A percentile compares a stretch with the other conserved stretches of the same genome.
These are phyloP conservation scores for Periparus ater DNA, from an alignment of 2,797 vertebrate genomes.

Conservation along the genomic window DNA sequence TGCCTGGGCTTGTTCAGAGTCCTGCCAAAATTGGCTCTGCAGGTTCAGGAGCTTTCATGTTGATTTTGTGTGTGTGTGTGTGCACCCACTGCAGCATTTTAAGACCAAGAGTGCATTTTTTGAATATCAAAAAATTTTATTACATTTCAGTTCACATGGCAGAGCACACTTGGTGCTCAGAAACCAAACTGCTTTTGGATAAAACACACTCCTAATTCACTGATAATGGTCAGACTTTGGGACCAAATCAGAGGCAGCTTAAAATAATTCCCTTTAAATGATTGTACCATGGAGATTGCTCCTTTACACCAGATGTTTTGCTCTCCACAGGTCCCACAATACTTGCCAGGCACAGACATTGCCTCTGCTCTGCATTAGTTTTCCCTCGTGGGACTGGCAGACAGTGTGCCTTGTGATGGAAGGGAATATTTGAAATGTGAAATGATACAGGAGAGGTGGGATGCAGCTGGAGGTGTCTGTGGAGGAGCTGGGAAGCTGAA, in stretches of 20 bases:
- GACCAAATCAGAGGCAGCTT: background rate
- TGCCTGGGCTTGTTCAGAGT: background rate
- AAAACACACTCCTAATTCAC: background rate
- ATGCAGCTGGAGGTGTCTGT: background rate
- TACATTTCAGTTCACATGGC: background rate
- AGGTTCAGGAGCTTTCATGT: background rate
- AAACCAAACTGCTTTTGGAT: background rate
- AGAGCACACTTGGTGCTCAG: background rate
- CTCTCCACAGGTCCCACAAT: background rate
- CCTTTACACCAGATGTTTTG: background rate
- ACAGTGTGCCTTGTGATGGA: background rate
- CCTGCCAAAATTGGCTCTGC: background rate
- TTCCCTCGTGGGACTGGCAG: background rate
- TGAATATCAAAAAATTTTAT: background rate
- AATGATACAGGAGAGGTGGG: background rate
- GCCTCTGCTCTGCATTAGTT: background rate
- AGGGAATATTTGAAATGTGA: background rate
- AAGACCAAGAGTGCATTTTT: background rate
- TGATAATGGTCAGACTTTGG: background rate
- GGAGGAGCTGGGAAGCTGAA: background rate
- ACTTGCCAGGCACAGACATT: background rate
- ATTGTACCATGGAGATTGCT: no score
- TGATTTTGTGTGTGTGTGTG: background rate
- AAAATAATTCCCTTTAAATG: background rate
- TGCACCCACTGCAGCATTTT: background rate